These are phyloP conservation scores for Drosophila fuyamai DNA, from an alignment of 1,140 invertebrate species.

Conservation along the genomic window DNA sequence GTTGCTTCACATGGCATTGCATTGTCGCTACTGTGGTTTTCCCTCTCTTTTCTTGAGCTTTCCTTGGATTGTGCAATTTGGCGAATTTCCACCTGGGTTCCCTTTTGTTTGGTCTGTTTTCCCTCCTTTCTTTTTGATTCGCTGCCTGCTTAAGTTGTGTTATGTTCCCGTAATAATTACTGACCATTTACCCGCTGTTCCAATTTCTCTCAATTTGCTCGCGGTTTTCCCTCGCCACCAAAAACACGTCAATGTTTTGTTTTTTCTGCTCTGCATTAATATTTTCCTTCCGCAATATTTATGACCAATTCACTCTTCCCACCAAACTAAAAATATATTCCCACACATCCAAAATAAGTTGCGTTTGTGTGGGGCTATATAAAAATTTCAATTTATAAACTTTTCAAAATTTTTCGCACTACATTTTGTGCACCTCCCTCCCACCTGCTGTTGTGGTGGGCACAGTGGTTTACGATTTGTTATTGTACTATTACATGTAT, in stretches of 20 bases:
- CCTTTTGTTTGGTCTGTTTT: slow-evolving; percentile 45
- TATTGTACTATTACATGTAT: no score
- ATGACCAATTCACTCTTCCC: slow-evolving; percentile 47
- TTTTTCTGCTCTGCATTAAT: slow-evolving; percentile 55
- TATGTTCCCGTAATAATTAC: slow-evolving; percentile 65
- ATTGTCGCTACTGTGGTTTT: slow-evolving; percentile 19
- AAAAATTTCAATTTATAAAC: slow-evolving; percentile 69
- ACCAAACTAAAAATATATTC: slow-evolving; percentile 64
- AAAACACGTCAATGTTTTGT: slow-evolving; percentile 40
- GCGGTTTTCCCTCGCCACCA: slow-evolving; percentile 16
- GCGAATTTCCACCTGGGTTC: slow-evolving; percentile 63
- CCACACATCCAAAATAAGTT: slow-evolving; percentile 26
- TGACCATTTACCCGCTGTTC: slow-evolving; percentile 65
- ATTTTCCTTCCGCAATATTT: slow-evolving; percentile 60
- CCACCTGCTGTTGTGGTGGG: slow-evolving; percentile 55
- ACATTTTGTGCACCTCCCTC: slow-evolving; percentile 37
- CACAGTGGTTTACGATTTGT: slow-evolving; percentile 36
- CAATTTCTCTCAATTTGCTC: slow-evolving; percentile 45
- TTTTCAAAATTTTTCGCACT: slow-evolving; percentile 58
- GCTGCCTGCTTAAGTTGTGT: slow-evolving; percentile 51
- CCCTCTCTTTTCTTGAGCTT: slow-evolving; percentile 11
- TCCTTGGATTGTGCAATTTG: slow-evolving; percentile 72
- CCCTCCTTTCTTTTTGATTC: slow-evolving; percentile 12
- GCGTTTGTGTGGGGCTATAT: slow-evolving; percentile 50
- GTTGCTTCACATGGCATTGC: slow-evolving; percentile 51